These are phyloP conservation scores for Hyles euphorbiae DNA, from an alignment of 1,140 invertebrate species.

Conservation along the genomic window DNA sequence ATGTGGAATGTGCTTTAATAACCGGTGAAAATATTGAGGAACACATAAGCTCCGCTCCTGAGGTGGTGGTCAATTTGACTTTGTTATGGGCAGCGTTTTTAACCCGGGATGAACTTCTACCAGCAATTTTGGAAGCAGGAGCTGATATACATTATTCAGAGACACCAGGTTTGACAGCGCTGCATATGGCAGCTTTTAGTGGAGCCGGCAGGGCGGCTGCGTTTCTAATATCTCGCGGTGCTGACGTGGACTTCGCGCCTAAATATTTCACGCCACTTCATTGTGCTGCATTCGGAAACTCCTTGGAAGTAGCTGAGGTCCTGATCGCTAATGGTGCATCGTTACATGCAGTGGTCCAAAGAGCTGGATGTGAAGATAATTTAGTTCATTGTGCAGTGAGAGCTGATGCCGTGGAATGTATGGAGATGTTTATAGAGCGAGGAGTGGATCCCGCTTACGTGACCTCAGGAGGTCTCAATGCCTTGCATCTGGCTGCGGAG, in stretches of 20 bases:
- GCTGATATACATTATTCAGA: slow-evolving; percentile 75
- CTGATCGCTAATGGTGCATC: slow-evolving; percentile 73
- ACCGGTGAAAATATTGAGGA: slow-evolving; percentile 69
- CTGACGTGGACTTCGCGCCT: slow-evolving; percentile 70
- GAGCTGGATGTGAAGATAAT: slow-evolving; percentile 71
- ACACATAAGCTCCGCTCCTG: slow-evolving; percentile 60
- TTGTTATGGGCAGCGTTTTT: slow-evolving; percentile 69
- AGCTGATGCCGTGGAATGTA: slow-evolving; percentile 74
- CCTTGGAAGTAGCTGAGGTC: slow-evolving; percentile 68
- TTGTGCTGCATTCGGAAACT: slow-evolving; percentile 76
- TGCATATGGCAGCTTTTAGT: slow-evolving; percentile 78
- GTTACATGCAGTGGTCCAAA: slow-evolving; percentile 62
- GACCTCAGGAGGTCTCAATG: slow-evolving; percentile 75
- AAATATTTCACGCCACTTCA: slow-evolving; percentile 78
- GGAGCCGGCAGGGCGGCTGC: slow-evolving; percentile 73
- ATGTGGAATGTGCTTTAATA: slow-evolving; percentile 77
- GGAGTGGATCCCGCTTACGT: slow-evolving; percentile 73
- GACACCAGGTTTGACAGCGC: slow-evolving; percentile 71
- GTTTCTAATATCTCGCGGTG: slow-evolving; percentile 75
- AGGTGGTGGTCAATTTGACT: slow-evolving; percentile 64
- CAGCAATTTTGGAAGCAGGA: slow-evolving; percentile 63
- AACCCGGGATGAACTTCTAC: slow-evolving; percentile 71
- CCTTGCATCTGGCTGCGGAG: slow-evolving; percentile 78
- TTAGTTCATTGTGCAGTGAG: slow-evolving; percentile 77
- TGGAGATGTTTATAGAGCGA: slow-evolving; percentile 74